phyloP scores from a whole-genome alignment of 2,113 vertebrate genomes.

The Aptenodytes patagonicus region DNA sequence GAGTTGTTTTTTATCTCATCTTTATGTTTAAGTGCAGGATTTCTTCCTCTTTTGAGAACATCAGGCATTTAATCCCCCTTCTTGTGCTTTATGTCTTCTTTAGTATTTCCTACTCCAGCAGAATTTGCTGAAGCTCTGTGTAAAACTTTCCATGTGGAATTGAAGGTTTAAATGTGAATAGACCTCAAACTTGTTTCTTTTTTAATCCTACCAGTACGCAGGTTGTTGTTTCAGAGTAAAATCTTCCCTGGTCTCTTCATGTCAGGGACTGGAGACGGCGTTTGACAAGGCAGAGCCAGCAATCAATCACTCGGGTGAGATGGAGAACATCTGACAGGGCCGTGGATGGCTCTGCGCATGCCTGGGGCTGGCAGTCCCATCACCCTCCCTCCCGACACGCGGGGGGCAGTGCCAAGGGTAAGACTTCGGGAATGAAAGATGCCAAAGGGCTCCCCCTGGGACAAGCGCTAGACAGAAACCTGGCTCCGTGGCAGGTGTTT shows the following conservation, averaged over 20 bases:
- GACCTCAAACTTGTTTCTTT: neutral
- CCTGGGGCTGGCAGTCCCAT: neutral
- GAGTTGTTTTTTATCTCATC: neutral
- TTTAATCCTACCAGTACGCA: neutral
- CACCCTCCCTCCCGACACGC: fast-evolving
- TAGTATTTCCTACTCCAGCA: neutral
- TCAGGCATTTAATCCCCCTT: neutral
- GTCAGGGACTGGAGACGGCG: neutral
- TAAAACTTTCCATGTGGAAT: neutral
- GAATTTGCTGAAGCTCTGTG: constrained; percentile 14
- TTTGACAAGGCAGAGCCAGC: neutral
- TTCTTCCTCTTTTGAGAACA: neutral
- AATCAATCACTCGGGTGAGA: fast-evolving
- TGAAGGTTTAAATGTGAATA: neutral
- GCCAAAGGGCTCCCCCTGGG: neutral
- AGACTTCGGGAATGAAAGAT: neutral
- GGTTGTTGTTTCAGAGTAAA: neutral
- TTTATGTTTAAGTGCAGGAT: neutral
- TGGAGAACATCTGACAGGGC: fast-evolving
- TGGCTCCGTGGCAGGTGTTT: fast-evolving
- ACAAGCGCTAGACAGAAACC: neutral
- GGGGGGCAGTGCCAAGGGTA: neutral
- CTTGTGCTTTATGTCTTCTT: neutral
- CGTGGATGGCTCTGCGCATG: fast-evolving
- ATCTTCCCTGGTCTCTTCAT: neutral